Conservation (phyloP, 2,888 invertebrate genomes). For the Drosophila paranaensis region DNA sequence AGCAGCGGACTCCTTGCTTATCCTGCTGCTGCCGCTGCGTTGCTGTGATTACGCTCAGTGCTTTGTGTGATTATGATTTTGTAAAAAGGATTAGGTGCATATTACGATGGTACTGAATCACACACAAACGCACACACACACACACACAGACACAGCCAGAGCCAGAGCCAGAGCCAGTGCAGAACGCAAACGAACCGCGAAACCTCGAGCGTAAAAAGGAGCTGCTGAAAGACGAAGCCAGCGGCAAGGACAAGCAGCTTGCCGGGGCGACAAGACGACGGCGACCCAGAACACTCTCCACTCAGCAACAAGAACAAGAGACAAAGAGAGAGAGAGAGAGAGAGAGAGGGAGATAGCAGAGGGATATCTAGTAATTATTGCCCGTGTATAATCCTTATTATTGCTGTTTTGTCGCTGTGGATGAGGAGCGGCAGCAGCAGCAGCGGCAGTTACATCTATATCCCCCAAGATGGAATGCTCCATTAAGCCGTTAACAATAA, state of each 20-base stretch:
- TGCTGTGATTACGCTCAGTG: conserved; percentile 73
- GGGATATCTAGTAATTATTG: conserved; percentile 72
- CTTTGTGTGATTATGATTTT: conserved; percentile 74
- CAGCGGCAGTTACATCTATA: conserved; percentile 41
- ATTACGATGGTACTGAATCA: conserved; percentile 59
- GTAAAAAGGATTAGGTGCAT: conserved; percentile 79
- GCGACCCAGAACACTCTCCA: conserved; percentile 30
- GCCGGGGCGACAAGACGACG: conserved; percentile 37
- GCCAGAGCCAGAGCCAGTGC: conserved; percentile 11
- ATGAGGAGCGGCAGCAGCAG: conserved; percentile 12
- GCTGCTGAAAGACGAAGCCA: conserved; percentile 52
- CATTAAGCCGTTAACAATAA: conserved; percentile 81
- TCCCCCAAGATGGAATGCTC: conserved; percentile 70
- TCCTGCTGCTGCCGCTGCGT: conserved; percentile 41
- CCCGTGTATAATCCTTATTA: conserved; percentile 79
- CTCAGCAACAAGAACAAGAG: not conserved
- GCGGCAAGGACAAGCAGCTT: conserved; percentile 46
- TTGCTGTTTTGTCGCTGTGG: conserved; percentile 60
- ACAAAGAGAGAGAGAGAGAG: not conserved
- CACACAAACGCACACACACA: conserved; percentile 26
- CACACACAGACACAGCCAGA: too few relatives aligned
- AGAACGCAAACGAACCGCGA: conserved; percentile 73
- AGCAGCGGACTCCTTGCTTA: conserved; percentile 43
- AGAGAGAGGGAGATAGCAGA: not conserved
- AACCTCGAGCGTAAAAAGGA: conserved; percentile 63